Base-by-base conservation (phyloP, 1,140 invertebrate genomes). In the Lepidurus arcticus region DNA sequence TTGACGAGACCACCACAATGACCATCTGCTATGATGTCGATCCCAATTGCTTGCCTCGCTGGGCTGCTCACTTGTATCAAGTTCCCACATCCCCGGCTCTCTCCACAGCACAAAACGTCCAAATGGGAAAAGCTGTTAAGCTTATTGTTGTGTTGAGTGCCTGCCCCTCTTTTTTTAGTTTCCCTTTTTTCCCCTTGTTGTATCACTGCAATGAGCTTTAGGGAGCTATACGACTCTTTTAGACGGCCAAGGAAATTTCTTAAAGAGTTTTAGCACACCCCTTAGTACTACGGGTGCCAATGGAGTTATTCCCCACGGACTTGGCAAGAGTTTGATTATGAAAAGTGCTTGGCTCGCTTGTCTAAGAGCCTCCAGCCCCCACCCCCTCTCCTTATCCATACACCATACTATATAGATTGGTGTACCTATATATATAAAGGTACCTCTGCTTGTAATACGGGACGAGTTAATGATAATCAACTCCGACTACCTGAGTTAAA, bases 61-160 rank as follows among this genome's bases (percentile, higher is more conserved):
- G 34, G 34, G 34, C 34, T 65, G 16, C 21, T 65, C 45, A 11
- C 45, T 47, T 47, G 45, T 47, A 11, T 9, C 16, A 11, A 10
- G 45, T 65, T 16, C 53, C 16, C 13, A 21, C 16, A 65, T 65
- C 21, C 21, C 21, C 53, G 13, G 16, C 16, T 65, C 53, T 16
- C 21, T 21, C 34, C 34, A 34, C 4, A 34, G 3, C 53, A 21
- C 13, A 7, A 13, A 65, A 65, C 7, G 53, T 7, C 16, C 8
- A 65, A 9, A 21, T n/a, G 21, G 13, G 53, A 47, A 65, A 65
- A 65, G 53, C 53, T 65, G 53, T 65, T 65, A 65, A 65, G 53
- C 53, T 65, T 65, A 65, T 65, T 65, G 53, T 65, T 65, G 53
- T 21, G 53, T 65, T 65, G 53, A 65, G 53, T 65, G 53, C 53